A percentile compares a stretch with the other conserved stretches of the same genome.
phyloP scores from a whole-genome alignment of 2,113 vertebrate genomes.

The Microcebus lehilahytsara region DNA sequence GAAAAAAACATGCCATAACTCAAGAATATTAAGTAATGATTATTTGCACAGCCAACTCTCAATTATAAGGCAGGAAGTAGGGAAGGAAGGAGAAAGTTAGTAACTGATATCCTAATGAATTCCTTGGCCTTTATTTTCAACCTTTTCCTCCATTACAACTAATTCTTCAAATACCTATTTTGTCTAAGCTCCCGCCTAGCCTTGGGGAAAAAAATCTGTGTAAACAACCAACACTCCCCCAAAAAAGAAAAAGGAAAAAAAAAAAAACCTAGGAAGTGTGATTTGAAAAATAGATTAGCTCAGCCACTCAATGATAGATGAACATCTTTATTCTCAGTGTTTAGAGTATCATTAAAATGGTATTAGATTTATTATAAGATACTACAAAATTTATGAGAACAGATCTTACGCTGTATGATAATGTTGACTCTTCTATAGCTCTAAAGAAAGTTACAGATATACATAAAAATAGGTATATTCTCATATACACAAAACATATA shows the following conservation, averaged over 20 bases:
- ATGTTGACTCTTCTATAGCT: conserved; percentile 25
- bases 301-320: neutral
- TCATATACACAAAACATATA: neutral
- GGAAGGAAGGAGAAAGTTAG: neutral
- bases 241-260: neutral
- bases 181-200: neutral
- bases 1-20: neutral
- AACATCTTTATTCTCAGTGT: neutral
- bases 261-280: neutral
- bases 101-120: neutral
- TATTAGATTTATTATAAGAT: conserved; percentile 3
- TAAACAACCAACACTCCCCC: neutral
- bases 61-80: neutral
- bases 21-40: neutral
- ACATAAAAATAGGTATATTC: conserved; percentile 22
- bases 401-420: neutral
- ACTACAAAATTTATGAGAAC: neutral
- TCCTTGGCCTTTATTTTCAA: neutral
- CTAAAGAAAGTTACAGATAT: neutral
- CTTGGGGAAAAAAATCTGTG: neutral
- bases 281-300: conserved; percentile 2
- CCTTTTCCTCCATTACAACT: neutral
- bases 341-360: neutral
- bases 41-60: neutral
- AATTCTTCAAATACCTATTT: neutral